A percentile compares a stretch with the other conserved stretches of the same genome.
These are phyloP conservation scores for Escarpia spicata DNA, from an alignment of 2,888 invertebrate species.

Conservation along the genomic window DNA sequence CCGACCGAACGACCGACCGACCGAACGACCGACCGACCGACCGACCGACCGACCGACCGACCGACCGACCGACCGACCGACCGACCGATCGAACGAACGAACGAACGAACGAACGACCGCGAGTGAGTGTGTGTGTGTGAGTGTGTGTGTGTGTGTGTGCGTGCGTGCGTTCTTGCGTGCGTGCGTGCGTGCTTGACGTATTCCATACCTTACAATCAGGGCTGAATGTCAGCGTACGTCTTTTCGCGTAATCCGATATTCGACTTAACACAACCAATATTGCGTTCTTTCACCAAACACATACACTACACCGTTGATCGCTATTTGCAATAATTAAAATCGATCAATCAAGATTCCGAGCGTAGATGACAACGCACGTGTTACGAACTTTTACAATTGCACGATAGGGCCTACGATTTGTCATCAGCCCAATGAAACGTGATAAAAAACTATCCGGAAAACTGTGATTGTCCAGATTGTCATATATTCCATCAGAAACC, in stretches of 20 bases:
- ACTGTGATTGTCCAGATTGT: not conserved
- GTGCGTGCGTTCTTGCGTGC: not conserved
- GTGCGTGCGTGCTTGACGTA: not conserved
- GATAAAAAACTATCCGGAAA: not conserved
- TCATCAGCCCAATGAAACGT: not conserved
- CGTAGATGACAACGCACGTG: not conserved
- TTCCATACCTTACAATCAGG: not conserved
- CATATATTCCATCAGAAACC: not conserved
- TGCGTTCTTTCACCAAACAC: not conserved
- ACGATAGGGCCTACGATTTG: not conserved
- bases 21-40: not conserved
- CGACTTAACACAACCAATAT: not conserved
- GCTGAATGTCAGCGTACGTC: not conserved
- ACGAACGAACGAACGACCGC: not conserved
- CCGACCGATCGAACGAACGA: not conserved
- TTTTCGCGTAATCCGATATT: not conserved
- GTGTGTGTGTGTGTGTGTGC: not conserved
- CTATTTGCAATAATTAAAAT: not conserved
- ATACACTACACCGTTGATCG: not conserved
- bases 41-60: not conserved
- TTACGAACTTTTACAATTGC: not conserved
- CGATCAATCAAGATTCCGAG: not conserved
- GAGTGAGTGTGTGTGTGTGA: too few relatives aligned
- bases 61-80: not conserved
- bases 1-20: not conserved